Evolutionary conservation across 2,797 vertebrate species (phyloP).

Genomic region (Anguilla pacifica): DNA sequence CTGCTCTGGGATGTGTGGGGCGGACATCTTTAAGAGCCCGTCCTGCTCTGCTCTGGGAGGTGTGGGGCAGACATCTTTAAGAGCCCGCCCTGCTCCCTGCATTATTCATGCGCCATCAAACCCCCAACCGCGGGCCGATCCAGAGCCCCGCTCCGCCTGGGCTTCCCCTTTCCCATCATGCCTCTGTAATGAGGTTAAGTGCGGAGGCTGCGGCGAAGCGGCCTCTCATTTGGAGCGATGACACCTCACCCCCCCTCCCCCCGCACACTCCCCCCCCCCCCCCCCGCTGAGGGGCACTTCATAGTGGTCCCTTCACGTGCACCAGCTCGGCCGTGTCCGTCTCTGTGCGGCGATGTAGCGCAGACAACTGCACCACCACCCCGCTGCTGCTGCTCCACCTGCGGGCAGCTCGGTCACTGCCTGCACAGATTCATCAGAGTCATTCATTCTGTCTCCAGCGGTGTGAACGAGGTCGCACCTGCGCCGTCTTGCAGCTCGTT

Average conservation of each 20-base stretch:
- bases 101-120: background rate
- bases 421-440: background rate
- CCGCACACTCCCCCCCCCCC: background rate
- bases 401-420: background rate
- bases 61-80: too few relatives aligned
- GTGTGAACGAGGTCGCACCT: background rate
- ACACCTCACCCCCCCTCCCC: background rate
- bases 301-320: background rate
- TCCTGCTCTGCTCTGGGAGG: too few relatives aligned
- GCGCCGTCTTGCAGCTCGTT: background rate
- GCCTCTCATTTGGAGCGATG: background rate
- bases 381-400: background rate
- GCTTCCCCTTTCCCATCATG: constrained; percentile 5
- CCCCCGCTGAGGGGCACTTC: constrained; percentile 56
- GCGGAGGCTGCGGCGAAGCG: background rate
- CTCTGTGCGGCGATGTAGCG: background rate
- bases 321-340: background rate
- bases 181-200: constrained; percentile 14
- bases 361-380: background rate
- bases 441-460: background rate
- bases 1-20: too few relatives aligned
- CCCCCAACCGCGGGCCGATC: background rate
- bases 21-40: too few relatives aligned
- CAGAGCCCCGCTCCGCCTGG: background rate
- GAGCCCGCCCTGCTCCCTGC: background rate